These are phyloP conservation scores for Eciton burchellii DNA, from an alignment of 1,140 invertebrate genomes.

Conservation along the genomic window DNA sequence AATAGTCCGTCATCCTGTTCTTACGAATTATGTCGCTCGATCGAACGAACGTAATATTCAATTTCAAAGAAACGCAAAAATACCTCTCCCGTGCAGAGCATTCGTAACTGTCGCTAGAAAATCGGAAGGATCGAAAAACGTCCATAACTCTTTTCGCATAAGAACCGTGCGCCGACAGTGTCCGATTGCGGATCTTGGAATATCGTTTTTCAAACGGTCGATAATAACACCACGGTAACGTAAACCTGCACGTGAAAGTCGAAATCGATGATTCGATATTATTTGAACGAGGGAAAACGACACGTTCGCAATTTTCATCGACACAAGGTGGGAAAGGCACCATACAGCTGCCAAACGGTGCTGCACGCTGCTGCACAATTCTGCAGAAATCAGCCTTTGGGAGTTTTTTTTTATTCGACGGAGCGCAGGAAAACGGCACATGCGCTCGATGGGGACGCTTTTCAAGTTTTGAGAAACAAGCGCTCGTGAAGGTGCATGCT, in stretches of 20 bases:
- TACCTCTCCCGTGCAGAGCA: not conserved
- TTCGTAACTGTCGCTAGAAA: conserved; percentile 30
- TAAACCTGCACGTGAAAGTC: conserved; percentile 14
- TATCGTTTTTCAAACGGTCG: conserved; percentile 51
- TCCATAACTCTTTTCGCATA: conserved; percentile 11
- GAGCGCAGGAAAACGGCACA: conserved; percentile 2
- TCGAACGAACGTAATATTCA: not conserved
- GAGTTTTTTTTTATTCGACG: not conserved
- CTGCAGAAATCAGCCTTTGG: conserved; percentile 31
- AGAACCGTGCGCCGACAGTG: conserved; percentile 16
- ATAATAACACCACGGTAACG: not conserved
- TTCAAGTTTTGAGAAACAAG: conserved; percentile 39
- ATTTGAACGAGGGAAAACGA: conserved; percentile 25
- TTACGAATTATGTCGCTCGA: not conserved
- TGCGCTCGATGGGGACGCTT: not conserved
- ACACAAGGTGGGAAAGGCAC: not conserved
- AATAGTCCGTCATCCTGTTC: not conserved
- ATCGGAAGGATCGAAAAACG: conserved; percentile 15
- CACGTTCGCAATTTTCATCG: conserved; percentile 19
- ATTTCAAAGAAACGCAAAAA: not conserved
- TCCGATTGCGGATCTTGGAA: conserved; percentile 3
- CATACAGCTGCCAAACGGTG: not conserved
- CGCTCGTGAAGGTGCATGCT: conserved; percentile 20
- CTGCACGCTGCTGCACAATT: not conserved
- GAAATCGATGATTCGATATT: conserved; percentile 38